Evolutionary conservation across 2,797 vertebrate genomes (phyloP), one percentile per base, ranked within the genome.

Genomic region (Pangasius sanitwongsei): DNA sequence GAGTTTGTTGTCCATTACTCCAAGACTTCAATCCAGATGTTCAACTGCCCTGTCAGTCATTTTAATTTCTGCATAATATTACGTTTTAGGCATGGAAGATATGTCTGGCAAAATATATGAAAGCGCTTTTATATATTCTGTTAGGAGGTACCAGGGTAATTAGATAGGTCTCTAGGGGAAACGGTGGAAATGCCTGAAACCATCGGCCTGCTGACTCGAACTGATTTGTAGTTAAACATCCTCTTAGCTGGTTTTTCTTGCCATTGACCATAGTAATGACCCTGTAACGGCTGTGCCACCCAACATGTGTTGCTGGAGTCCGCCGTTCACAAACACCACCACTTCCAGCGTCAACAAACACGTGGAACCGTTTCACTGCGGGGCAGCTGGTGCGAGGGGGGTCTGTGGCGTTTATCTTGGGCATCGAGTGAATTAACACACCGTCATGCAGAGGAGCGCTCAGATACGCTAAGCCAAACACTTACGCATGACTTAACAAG

Each of bases 291-390:
- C 81, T 85, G 91, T 88, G 89, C 93, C 93, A 94, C 93, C 93
- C 94, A 94, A 90, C 90, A 90, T 48, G 86, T 83, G 88, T 59
- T 67, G 65, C 77, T 57, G 81, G 91, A 88, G 83, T 34, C 70
- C 37, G 70, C 67, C 87, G 69, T 90, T 90, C 86, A 88, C 90
- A 85, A 93, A 93, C 87, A 85, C 88, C 92, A 91, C 69, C 92
- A 90, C 90, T 87, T 91, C 86, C 86, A 92, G 92, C 88, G 34
- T 94, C 93, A 94, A 94, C 93, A 95, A 93, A 95, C 94, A 93
- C 86, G 85, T 90, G 89, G 91, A 90, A 92, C 78, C 89, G 80
- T 90, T 91, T 93, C 83, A 72, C 87, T 87, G 88, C 53, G 50
- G 83, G 86, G 74, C 78, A n/a, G 80, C 81, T 77, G 44, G 31